Conservation (phyloP, 2,888 invertebrate genomes). For the Clitarchus hookeri region DNA sequence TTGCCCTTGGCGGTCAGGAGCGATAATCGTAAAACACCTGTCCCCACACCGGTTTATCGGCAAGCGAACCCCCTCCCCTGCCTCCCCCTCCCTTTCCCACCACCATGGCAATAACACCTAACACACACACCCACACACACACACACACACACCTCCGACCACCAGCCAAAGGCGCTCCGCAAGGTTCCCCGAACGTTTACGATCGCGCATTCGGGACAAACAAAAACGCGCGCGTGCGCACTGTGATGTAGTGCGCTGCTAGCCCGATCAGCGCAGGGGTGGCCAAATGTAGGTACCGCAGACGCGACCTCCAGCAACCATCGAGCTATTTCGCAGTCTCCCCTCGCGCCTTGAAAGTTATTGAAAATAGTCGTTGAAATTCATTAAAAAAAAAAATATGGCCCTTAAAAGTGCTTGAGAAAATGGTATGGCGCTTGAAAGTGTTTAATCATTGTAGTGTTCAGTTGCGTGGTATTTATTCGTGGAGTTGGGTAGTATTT, state of each 20-base stretch:
- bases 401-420: no score
- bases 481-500: no score
- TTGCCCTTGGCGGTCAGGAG: neutral
- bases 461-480: no score
- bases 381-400: no score
- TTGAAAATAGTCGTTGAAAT: no score
- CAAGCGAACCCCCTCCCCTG: neutral
- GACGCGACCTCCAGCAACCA: neutral
- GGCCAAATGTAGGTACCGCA: neutral
- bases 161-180: neutral
- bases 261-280: neutral
- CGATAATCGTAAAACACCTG: conserved; percentile 3
- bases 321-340: neutral
- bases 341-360: no score
- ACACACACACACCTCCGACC: no score
- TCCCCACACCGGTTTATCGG: neutral
- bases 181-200: neutral
- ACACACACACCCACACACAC: no score
- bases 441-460: no score
- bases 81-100: no score
- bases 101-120: no score
- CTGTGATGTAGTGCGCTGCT: neutral
- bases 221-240: neutral
- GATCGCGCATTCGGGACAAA: neutral
- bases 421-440: no score